These are phyloP conservation scores for Pycnomerus fuliginosus DNA, from an alignment of 2,888 invertebrate species.

Conservation along the genomic window DNA sequence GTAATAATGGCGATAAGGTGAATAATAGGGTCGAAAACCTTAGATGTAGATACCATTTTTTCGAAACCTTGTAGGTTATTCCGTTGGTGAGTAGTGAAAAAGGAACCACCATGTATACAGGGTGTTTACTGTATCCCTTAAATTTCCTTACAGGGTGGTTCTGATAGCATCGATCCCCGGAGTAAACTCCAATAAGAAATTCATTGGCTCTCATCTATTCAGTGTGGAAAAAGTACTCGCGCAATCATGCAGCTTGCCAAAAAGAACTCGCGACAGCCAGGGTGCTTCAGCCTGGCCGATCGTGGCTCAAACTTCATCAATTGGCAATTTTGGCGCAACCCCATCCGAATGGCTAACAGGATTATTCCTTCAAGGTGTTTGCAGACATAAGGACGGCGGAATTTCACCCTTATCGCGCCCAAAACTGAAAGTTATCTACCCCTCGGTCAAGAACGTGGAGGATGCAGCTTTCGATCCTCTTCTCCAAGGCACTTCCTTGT, in stretches of 20 bases:
- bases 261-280: conserved; percentile 40
- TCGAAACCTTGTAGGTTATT: no score
- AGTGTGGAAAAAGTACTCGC: conserved; percentile 64
- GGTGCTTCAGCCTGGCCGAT: conserved; percentile 53
- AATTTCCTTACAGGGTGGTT: no score
- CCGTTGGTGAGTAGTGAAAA: no score
- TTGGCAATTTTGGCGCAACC: conserved; percentile 79
- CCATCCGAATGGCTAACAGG: conserved; percentile 72
- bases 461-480: conserved; percentile 79
- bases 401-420: conserved; percentile 59
- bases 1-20: no score
- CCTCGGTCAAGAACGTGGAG: conserved; percentile 79
- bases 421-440: conserved; percentile 65
- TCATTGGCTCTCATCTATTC: conserved; percentile 53
- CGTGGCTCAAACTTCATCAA: conserved; percentile 85
- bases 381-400: conserved; percentile 58
- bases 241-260: conserved; percentile 36
- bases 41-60: no score
- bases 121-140: no score
- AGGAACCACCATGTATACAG: no score
- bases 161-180: conserved; percentile 86
- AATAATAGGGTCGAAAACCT: no score
- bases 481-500: conserved; percentile 86
- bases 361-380: conserved; percentile 67
- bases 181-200: conserved; percentile 59